These are phyloP conservation scores for Hemicentrotus pulcherrimus DNA, from an alignment of 35 echinoderm and acorn worm species.

Conservation along the genomic window DNA sequence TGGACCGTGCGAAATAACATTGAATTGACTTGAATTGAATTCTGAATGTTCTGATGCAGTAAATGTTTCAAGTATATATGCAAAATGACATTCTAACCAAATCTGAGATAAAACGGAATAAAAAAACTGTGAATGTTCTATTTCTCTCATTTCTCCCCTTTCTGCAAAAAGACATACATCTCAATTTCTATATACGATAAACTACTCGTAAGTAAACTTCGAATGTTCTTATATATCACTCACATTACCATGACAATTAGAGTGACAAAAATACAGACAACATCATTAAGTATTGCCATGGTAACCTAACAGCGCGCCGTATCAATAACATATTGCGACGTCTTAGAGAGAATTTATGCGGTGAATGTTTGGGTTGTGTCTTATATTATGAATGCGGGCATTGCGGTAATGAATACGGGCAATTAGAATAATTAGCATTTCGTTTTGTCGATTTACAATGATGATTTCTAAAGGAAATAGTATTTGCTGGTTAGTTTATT, in stretches of 20 bases:
- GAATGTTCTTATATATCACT: not conserved
- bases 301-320: not conserved
- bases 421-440: slow-evolving; percentile 13
- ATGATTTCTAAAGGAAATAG: not conserved
- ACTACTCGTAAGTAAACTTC: not conserved
- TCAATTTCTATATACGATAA: not conserved
- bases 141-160: not conserved
- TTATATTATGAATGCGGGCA: not conserved
- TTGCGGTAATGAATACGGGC: not conserved
- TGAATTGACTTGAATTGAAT: no score
- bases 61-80: no score
- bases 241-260: not conserved
- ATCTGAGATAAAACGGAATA: no score
- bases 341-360: not conserved
- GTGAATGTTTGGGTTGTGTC: not conserved
- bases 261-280: not conserved
- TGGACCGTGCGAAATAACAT: no score
- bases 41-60: no score
- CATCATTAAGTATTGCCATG: not conserved
- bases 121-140: no score
- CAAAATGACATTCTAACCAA: no score
- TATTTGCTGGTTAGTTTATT: not conserved
- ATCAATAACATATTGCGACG: not conserved
- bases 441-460: slow-evolving; percentile 3
- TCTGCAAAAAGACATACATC: not conserved